Percentiles rank a stretch among this genome's conserved stretches.
phyloP scores from a whole-genome alignment of 2,888 invertebrate species.

The Gortyna flavago region DNA sequence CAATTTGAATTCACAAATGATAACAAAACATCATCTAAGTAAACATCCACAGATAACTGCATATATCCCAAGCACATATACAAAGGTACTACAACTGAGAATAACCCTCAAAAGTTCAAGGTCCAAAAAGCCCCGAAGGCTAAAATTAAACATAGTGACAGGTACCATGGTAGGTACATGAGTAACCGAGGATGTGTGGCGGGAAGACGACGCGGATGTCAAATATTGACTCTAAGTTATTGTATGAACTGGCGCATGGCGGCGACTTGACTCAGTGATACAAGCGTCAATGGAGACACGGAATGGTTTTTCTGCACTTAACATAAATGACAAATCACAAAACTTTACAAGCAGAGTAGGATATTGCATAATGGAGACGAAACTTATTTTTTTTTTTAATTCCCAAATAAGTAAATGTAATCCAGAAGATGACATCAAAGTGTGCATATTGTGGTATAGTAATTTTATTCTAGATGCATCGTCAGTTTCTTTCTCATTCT shows the following conservation, averaged over 20 bases:
- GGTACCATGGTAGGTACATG: constrained; percentile 50
- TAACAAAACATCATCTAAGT: not conserved
- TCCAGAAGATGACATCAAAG: not conserved
- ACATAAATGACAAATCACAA: constrained; percentile 15
- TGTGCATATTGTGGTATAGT: not conserved
- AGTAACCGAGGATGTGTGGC: constrained; percentile 81
- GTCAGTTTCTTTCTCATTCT: too few relatives aligned
- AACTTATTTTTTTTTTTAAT: not conserved
- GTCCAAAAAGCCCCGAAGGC: constrained; percentile 35
- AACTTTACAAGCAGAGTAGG: not conserved
- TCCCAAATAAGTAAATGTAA: not conserved
- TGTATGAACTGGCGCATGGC: constrained; percentile 55
- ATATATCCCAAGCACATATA: not conserved
- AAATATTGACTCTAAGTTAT: constrained; percentile 78
- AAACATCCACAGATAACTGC: not conserved
- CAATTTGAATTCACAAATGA: not conserved
- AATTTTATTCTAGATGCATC: too few relatives aligned
- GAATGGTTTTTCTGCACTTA: constrained; percentile 42
- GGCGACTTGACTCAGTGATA: constrained; percentile 59
- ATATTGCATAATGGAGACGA: not conserved
- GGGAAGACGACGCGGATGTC: constrained; percentile 80
- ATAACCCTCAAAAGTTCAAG: constrained; percentile 55
- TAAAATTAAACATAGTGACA: constrained; percentile 59
- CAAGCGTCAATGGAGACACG: constrained; percentile 15
- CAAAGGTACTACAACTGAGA: not conserved